Evolutionary conservation across 92 coral and sea anemone genomes (phyloP).

Genomic region (Bergia sp.): DNA sequence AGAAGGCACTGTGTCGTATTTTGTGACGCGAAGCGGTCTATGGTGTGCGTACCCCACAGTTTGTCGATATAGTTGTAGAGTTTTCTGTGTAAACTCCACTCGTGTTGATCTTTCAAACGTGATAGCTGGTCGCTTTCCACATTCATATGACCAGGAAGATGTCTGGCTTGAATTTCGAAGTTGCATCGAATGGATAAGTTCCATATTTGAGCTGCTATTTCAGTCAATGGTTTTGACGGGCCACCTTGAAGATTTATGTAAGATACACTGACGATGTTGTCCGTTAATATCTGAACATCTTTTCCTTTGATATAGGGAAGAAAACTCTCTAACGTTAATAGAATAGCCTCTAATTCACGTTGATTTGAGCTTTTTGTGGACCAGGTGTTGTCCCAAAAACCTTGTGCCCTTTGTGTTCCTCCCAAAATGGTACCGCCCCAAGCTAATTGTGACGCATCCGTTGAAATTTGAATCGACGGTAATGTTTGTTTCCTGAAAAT

Average conservation of each 20-base stretch:
- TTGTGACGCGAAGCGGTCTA: conserved; percentile 16
- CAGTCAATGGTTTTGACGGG: neutral
- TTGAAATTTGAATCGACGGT: neutral
- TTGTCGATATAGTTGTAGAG: neutral
- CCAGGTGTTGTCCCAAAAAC: too few species aligned
- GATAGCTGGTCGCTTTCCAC: neutral
- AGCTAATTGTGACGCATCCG: neutral
- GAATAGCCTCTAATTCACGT: neutral
- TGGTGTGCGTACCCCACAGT: neutral
- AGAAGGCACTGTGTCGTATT: conserved; percentile 15
- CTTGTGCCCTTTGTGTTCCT: too few species aligned
- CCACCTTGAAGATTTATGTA: neutral
- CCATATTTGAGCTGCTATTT: neutral
- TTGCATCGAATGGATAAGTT: neutral
- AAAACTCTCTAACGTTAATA: neutral
- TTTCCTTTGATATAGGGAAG: neutral
- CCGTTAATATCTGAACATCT: neutral
- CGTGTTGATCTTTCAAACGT: neutral
- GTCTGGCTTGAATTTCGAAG: neutral
- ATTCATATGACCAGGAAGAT: neutral
- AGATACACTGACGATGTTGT: neutral
- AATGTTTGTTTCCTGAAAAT: too few species aligned
- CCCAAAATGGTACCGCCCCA: neutral
- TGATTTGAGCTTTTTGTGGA: too few species aligned
- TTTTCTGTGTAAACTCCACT: neutral